Conservation (phyloP, 2,888 invertebrate species). For the Ophion slaviceki region DNA sequence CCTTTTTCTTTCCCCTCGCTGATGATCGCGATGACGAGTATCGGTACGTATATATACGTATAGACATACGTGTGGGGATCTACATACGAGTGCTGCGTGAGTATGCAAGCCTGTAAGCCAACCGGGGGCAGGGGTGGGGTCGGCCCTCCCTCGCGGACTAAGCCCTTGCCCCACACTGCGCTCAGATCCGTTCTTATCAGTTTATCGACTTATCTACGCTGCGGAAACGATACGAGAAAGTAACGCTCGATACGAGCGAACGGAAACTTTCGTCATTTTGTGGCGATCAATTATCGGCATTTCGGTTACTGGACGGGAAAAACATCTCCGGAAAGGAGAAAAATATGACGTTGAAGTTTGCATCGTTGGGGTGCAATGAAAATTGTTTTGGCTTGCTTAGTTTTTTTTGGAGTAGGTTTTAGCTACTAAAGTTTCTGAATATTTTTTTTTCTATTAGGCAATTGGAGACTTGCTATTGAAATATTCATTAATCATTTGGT, state of each 20-base stretch:
- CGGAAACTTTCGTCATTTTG: neutral
- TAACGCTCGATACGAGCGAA: slow-evolving; percentile 36
- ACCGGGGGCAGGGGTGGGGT: neutral
- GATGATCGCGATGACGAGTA: slow-evolving; percentile 35
- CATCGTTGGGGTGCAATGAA: too few species aligned
- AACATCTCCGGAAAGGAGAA: too few species aligned
- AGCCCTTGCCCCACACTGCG: slow-evolving; percentile 18
- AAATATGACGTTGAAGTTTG: too few species aligned
- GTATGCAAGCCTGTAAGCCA: slow-evolving; percentile 13
- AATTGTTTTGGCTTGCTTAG: too few species aligned
- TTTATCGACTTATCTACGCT: slow-evolving; percentile 63
- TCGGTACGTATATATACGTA: neutral
- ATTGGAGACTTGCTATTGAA: too few species aligned
- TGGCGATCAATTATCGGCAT: neutral
- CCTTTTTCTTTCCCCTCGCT: slow-evolving; percentile 28
- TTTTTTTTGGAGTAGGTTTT: too few species aligned
- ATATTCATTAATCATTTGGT: too few species aligned
- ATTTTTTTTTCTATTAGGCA: too few species aligned
- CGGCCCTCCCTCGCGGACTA: neutral
- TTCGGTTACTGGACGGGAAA: too few species aligned
- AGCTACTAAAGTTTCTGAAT: too few species aligned
- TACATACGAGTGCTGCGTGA: slow-evolving; percentile 25
- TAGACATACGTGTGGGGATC: neutral
- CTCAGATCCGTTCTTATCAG: slow-evolving; percentile 48
- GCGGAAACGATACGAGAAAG: slow-evolving; percentile 56